Evolutionary conservation across 1,140 invertebrate genomes (phyloP).

Genomic region (Pseudomyrmex concolor): DNA sequence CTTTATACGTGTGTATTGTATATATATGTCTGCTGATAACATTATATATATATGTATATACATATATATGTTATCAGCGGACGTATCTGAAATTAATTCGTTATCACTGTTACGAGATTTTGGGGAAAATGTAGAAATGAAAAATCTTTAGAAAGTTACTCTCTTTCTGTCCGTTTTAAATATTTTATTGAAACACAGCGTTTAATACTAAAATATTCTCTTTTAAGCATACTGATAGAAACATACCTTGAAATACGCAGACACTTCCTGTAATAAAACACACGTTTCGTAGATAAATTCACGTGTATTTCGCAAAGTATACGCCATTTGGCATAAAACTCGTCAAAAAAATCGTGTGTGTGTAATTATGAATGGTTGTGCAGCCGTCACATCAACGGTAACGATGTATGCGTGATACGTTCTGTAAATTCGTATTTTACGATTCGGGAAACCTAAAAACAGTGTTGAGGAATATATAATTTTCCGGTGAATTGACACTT

Average conservation of each 20-base stretch:
- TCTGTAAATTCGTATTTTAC: neutral
- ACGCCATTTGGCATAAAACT: neutral
- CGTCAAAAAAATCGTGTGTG: slow-evolving; percentile 3
- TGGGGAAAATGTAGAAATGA: too few relatives aligned
- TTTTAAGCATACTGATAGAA: too few relatives aligned
- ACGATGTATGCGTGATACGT: neutral
- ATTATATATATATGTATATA: neutral
- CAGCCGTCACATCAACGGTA: neutral
- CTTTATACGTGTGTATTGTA: neutral
- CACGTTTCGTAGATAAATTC: neutral
- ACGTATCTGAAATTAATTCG: too few relatives aligned
- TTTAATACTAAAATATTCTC: too few relatives aligned
- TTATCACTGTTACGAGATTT: too few relatives aligned
- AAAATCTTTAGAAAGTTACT: too few relatives aligned
- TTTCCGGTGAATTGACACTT: too few relatives aligned
- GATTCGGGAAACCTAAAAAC: too few relatives aligned
- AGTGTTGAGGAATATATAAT: too few relatives aligned
- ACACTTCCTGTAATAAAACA: neutral
- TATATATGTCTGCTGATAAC: neutral
- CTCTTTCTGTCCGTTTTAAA: too few relatives aligned
- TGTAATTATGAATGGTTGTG: neutral
- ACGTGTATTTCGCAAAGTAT: slow-evolving; percentile 9
- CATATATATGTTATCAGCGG: too few relatives aligned
- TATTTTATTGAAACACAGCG: too few relatives aligned
- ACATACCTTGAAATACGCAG: neutral